phyloP scores from a whole-genome alignment of 2,888 invertebrate genomes.

The Cremastobaeus sp. region DNA sequence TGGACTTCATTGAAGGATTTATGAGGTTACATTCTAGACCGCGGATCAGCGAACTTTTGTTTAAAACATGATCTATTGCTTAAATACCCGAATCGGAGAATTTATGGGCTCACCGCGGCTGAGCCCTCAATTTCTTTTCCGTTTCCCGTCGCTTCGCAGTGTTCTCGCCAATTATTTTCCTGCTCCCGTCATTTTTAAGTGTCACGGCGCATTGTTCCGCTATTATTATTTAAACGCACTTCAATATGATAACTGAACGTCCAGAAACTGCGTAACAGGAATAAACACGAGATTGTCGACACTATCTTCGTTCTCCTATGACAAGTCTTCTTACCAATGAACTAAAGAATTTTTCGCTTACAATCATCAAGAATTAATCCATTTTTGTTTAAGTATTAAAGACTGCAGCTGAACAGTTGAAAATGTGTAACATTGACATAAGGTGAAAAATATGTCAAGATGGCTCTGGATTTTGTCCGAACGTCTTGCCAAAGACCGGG shows the following conservation, averaged over 20 bases:
- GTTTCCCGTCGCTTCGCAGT: constrained; percentile 15
- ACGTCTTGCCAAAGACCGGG: no score
- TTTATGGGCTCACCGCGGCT: constrained; percentile 69
- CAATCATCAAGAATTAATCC: no score
- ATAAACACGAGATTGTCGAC: no score
- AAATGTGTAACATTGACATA: no score
- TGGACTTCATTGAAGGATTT: constrained; percentile 74
- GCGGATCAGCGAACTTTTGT: constrained; percentile 76
- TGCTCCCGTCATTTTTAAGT: constrained; percentile 45
- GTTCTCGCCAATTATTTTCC: constrained; percentile 66
- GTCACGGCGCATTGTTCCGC: constrained; percentile 55
- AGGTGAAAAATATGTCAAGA: no score
- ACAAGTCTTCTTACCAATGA: no score
- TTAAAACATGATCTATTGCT: constrained; percentile 78
- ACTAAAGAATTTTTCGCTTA: no score
- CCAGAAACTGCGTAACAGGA: neutral
- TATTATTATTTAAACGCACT: constrained; percentile 73
- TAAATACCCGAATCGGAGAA: constrained; percentile 72
- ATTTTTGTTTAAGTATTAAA: no score
- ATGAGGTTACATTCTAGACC: constrained; percentile 71
- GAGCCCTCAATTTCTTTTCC: constrained; percentile 40
- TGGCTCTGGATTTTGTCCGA: no score
- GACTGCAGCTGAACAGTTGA: no score
- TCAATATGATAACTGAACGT: constrained; percentile 41
- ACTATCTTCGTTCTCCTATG: no score